Conservation (phyloP, 2,113 vertebrate species). For the Isurus oxyrinchus region DNA sequence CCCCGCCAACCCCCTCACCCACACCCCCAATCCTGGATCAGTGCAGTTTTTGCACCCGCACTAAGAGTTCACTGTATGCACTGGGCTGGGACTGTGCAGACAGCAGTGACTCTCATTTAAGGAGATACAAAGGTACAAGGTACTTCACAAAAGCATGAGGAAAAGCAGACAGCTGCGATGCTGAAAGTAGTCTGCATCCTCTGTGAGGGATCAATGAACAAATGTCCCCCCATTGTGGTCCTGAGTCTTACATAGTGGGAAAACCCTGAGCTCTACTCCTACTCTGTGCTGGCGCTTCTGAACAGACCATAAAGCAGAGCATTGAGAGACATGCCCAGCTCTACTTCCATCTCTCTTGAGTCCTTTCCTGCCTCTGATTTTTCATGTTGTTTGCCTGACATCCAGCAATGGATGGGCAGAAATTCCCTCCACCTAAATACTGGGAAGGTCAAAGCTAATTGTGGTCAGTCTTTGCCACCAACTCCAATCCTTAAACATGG, state of each 20-base stretch:
- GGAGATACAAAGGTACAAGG: background rate
- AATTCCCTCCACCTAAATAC: too few species aligned
- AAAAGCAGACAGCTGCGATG: background rate
- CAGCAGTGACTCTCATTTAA: background rate
- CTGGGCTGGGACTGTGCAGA: background rate
- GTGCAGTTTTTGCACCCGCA: background rate
- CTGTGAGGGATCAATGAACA: background rate
- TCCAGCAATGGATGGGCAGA: too few species aligned
- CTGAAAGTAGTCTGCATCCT: background rate
- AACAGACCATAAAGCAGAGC: background rate
- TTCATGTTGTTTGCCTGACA: too few species aligned
- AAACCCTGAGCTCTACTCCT: background rate
- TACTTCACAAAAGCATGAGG: background rate
- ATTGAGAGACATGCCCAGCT: background rate
- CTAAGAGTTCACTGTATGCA: background rate
- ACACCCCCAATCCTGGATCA: too few species aligned
- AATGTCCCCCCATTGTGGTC: background rate
- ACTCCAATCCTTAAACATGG: too few species aligned
- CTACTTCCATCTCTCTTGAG: too few species aligned
- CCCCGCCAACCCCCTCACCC: too few species aligned
- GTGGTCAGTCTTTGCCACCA: too few species aligned
- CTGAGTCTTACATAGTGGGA: background rate
- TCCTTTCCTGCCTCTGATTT: too few species aligned
- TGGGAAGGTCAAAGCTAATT: too few species aligned
- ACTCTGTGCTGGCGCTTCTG: background rate